Conservation (phyloP, 2,113 vertebrate species). For the Choloepus hoffmanni region DNA sequence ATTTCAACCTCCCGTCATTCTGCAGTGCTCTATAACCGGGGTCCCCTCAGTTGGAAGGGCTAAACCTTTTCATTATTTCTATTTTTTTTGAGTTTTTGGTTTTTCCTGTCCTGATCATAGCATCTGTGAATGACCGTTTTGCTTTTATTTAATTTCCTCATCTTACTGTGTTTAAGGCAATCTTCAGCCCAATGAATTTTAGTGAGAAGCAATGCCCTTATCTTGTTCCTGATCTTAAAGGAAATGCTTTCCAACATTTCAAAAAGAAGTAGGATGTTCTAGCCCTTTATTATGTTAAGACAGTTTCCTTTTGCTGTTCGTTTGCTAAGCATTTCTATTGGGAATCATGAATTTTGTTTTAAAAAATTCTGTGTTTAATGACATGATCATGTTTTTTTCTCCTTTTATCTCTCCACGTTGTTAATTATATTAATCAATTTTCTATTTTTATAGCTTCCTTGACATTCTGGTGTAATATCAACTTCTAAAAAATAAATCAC, state of each 20-base stretch:
- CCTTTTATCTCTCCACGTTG: neutral
- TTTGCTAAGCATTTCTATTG: neutral
- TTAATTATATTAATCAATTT: neutral
- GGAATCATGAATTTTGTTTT: neutral
- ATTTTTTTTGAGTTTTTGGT: neutral
- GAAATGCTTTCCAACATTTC: neutral
- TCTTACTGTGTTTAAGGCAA: neutral
- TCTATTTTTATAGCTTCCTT: neutral
- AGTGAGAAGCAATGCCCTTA: neutral
- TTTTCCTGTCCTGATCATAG: neutral
- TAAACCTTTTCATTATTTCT: neutral
- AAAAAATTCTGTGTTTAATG: neutral
- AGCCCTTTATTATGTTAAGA: neutral
- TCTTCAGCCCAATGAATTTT: neutral
- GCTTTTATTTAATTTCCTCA: neutral
- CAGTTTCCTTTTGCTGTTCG: neutral
- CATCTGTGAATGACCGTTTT: neutral
- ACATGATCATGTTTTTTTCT: neutral
- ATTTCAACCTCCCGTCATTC: constrained; percentile 41
- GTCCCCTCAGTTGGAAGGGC: neutral
- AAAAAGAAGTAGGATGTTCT: neutral
- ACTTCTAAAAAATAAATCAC: neutral
- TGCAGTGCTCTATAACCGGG: neutral
- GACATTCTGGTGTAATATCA: neutral
- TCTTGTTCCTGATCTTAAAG: neutral